Percentiles rank a stretch among this genome's conserved stretches.
These are phyloP conservation scores for Phalanger gymnotis DNA, from an alignment of 2,797 vertebrate genomes.

Conservation along the genomic window DNA sequence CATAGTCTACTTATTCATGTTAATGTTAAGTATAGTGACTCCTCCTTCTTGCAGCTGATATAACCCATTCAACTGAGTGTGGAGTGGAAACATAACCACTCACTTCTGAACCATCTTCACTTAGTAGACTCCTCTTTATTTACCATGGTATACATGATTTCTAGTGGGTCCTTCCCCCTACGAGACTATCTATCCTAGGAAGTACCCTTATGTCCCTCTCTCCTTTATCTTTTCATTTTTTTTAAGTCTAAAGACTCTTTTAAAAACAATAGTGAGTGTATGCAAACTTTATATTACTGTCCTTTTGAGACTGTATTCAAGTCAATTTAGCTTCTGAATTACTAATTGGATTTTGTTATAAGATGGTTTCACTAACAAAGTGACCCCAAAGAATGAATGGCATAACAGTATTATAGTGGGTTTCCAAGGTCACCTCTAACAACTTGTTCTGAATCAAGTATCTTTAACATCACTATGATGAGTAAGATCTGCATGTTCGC, in stretches of 20 bases:
- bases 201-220: background rate
- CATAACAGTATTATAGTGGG: background rate
- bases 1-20: background rate
- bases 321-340: background rate
- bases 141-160: background rate
- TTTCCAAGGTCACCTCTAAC: background rate
- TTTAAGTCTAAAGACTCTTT: background rate
- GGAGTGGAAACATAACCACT: background rate
- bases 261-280: background rate
- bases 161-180: background rate
- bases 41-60: background rate
- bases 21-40: background rate
- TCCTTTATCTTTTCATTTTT: background rate
- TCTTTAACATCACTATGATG: background rate
- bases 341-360: background rate
- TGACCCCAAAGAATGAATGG: background rate
- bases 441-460: background rate
- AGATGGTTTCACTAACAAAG: conserved; percentile 14
- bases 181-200: background rate
- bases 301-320: background rate
- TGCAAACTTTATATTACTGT: background rate
- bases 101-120: background rate
- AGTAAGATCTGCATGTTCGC: background rate
- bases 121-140: background rate
- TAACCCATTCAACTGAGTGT: background rate